Evolutionary conservation across 2,113 vertebrate species (phyloP).

Genomic region (Leptocoma aspasia): DNA sequence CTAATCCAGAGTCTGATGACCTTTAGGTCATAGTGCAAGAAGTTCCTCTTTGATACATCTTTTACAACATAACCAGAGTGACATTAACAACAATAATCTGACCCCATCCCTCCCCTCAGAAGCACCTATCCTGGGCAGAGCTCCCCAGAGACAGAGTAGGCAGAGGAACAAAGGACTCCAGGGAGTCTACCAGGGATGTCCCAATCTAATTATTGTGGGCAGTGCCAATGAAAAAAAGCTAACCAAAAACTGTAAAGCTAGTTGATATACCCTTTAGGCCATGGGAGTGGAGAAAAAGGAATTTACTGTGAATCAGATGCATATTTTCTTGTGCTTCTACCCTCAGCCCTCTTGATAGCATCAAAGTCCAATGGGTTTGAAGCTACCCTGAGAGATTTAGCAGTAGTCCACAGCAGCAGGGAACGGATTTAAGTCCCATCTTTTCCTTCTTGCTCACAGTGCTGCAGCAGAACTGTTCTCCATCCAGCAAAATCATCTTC

Average conservation of each 20-base stretch:
- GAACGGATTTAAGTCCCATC: background rate
- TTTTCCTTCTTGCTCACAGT: slow-evolving; percentile 14
- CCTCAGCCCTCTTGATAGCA: background rate
- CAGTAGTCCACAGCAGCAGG: background rate
- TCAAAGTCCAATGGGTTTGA: background rate
- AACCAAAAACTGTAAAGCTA: background rate
- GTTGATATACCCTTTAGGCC: background rate
- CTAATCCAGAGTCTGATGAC: slow-evolving; percentile 52
- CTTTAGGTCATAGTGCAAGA: slow-evolving; percentile 55
- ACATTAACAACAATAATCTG: slow-evolving; percentile 45
- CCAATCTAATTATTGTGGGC: slow-evolving; percentile 13
- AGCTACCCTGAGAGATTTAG: background rate
- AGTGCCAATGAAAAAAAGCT: background rate
- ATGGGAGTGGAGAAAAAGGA: slow-evolving; percentile 25
- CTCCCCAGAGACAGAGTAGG: background rate
- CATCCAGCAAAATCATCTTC: slow-evolving; percentile 10
- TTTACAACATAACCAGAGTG: slow-evolving; percentile 37
- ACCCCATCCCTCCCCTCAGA: background rate
- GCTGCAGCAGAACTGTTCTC: background rate
- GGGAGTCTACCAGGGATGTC: slow-evolving; percentile 3
- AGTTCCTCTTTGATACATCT: slow-evolving; percentile 47
- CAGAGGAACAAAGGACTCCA: slow-evolving; percentile 22
- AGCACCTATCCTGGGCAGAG: background rate
- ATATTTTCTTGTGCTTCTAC: background rate
- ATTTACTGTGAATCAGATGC: background rate